Conservation (phyloP, 2,888 invertebrate species). For the Eupeodes luniger region DNA sequence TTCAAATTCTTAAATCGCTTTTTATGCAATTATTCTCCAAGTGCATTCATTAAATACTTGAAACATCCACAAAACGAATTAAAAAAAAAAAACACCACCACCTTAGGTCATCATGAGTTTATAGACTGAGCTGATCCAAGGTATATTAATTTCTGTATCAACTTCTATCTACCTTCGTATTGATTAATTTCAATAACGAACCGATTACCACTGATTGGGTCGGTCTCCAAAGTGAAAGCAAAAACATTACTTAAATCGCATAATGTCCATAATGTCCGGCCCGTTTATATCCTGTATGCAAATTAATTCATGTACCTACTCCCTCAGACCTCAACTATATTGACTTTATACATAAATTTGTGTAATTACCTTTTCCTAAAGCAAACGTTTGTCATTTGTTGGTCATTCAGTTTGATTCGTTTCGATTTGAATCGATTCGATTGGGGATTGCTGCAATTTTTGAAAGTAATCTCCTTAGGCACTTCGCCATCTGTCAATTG, state of each 20-base stretch:
- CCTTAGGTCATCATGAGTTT: neutral
- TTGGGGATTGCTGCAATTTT: slow-evolving; percentile 60
- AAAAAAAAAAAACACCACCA: neutral
- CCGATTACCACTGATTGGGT: slow-evolving; percentile 60
- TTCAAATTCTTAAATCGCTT: too few relatives aligned
- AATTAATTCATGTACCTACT: slow-evolving; percentile 19
- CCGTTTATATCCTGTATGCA: slow-evolving; percentile 55
- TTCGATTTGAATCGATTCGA: slow-evolving; percentile 23
- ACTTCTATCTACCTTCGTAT: slow-evolving; percentile 18
- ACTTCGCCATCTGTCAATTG: slow-evolving; percentile 72
- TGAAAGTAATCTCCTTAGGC: slow-evolving; percentile 73
- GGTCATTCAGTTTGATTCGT: neutral
- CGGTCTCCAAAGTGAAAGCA: slow-evolving; percentile 61
- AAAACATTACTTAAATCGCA: slow-evolving; percentile 32
- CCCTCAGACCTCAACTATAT: neutral
- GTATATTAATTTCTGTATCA: too few relatives aligned
- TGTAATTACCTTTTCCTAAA: neutral
- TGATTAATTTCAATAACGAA: slow-evolving; percentile 57
- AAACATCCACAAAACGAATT: neutral
- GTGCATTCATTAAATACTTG: neutral
- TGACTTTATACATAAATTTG: neutral
- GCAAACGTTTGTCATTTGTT: neutral
- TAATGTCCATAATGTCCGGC: slow-evolving; percentile 19
- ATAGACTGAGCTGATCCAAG: neutral
- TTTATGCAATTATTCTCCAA: too few relatives aligned